These are phyloP conservation scores for Pogonomyrmex barbatus DNA, from an alignment of 1,140 invertebrate genomes.

Conservation along the genomic window DNA sequence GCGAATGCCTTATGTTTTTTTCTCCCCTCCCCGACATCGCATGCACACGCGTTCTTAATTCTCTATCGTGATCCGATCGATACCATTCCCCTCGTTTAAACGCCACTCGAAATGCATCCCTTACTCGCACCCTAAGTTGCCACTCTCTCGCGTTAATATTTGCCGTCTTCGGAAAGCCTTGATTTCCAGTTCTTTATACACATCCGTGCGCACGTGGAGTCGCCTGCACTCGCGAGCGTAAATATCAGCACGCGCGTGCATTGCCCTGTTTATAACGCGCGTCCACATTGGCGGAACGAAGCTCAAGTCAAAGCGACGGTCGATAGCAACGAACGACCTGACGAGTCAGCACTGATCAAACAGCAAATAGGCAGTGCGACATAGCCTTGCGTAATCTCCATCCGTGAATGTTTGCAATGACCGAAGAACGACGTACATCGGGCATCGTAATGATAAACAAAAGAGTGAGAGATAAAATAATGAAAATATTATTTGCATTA, in stretches of 20 bases:
- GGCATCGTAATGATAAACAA: background rate
- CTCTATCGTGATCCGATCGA: conserved; percentile 27
- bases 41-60: conserved; percentile 43
- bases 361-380: conserved; percentile 22
- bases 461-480: too few species aligned
- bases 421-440: background rate
- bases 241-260: conserved; percentile 20
- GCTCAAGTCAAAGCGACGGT: conserved; percentile 3
- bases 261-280: conserved; percentile 1
- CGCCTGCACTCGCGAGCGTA: conserved; percentile 1
- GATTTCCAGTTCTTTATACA: background rate
- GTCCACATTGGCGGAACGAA: conserved; percentile 23
- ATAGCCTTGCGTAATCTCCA: conserved; percentile 4
- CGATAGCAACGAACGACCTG: conserved; percentile 1
- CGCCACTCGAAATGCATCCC: conserved; percentile 53
- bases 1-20: conserved; percentile 22
- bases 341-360: conserved; percentile 41
- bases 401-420: background rate
- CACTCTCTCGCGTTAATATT: conserved; percentile 10
- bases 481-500: background rate
- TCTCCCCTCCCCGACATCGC: background rate
- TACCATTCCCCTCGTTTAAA: conserved; percentile 43
- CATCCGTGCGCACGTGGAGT: conserved; percentile 12
- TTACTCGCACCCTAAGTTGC: conserved; percentile 7
- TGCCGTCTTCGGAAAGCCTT: conserved; percentile 13